Evolutionary conservation across 37 sponge, comb jelly and placozoan species (phyloP).

Genomic region (Beroe forskalii): DNA sequence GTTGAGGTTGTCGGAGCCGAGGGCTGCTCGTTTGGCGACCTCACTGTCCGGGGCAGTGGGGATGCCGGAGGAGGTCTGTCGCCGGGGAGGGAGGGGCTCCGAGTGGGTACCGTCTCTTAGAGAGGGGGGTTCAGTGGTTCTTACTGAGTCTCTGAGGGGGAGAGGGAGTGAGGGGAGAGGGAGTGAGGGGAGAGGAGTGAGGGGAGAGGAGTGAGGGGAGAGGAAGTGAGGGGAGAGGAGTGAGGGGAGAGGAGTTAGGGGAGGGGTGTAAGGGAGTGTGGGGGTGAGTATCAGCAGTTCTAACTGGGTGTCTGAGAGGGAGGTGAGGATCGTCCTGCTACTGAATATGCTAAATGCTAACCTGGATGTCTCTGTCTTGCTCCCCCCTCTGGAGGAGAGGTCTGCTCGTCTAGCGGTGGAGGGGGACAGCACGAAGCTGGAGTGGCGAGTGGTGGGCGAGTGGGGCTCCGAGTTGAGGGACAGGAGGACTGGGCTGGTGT

Average conservation of each 20-base stretch:
- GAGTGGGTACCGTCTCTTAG: neutral
- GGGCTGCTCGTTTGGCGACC: neutral
- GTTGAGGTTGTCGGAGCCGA: neutral
- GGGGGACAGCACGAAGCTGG: neutral
- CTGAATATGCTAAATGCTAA: too few relatives aligned
- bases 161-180: too few relatives aligned
- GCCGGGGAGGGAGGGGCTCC: too few relatives aligned
- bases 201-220: too few relatives aligned
- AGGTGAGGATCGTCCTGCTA: too few relatives aligned
- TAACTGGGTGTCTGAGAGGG: neutral
- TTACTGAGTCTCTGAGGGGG: neutral
- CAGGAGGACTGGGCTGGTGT: neutral
- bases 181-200: too few relatives aligned
- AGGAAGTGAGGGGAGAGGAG: too few relatives aligned
- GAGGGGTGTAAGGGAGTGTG: neutral
- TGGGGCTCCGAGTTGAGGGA: slow-evolving; percentile 16
- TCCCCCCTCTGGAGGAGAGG: neutral
- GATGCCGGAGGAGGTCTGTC: too few relatives aligned
- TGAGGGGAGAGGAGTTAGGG: too few relatives aligned
- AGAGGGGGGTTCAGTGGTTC: neutral
- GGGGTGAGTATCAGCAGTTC: neutral
- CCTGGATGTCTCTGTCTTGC: neutral
- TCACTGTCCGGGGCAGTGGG: too few relatives aligned
- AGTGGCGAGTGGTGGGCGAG: slow-evolving; percentile 16
- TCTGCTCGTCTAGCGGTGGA: neutral